Conservation (phyloP, 30 jellyfish, hydroid and myxozoan species). For the Hydractinia echinata region DNA sequence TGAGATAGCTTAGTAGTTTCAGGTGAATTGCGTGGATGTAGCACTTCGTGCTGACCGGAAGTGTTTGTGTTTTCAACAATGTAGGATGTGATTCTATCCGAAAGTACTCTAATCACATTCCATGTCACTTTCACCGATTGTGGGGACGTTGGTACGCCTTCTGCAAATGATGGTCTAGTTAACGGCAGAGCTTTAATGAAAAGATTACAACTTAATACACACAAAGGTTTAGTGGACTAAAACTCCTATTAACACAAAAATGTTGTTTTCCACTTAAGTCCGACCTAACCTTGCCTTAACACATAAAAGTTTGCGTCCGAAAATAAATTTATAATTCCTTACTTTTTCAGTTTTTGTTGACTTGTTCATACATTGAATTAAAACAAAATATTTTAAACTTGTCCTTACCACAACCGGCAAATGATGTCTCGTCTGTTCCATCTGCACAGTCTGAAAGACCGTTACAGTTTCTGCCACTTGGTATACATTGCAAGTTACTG, state of each 20-base stretch:
- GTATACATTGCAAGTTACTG: neutral
- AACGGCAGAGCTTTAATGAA: neutral
- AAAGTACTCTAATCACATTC: neutral
- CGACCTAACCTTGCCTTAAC: too few relatives aligned
- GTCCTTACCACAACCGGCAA: constrained; percentile 37
- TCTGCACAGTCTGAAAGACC: constrained; percentile 22
- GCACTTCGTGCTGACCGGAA: neutral
- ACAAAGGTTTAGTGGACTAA: too few relatives aligned
- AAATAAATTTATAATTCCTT: too few relatives aligned
- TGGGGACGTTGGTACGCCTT: neutral
- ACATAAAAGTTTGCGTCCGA: too few relatives aligned
- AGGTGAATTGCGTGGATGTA: neutral
- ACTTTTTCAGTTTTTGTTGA: too few relatives aligned
- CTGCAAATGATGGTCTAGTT: neutral
- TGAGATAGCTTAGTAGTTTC: neutral
- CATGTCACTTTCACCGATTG: neutral
- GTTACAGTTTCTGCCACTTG: constrained; percentile 4
- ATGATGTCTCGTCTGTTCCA: constrained; percentile 9
- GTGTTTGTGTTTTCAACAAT: constrained; percentile 7
- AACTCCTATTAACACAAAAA: too few relatives aligned
- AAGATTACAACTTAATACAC: too few relatives aligned
- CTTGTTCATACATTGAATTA: too few relatives aligned
- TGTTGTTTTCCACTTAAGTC: too few relatives aligned
- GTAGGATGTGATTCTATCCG: constrained; percentile 11
- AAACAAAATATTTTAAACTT: too few relatives aligned